These are phyloP conservation scores for Dryas iulia DNA, from an alignment of 1,140 invertebrate species.

Conservation along the genomic window DNA sequence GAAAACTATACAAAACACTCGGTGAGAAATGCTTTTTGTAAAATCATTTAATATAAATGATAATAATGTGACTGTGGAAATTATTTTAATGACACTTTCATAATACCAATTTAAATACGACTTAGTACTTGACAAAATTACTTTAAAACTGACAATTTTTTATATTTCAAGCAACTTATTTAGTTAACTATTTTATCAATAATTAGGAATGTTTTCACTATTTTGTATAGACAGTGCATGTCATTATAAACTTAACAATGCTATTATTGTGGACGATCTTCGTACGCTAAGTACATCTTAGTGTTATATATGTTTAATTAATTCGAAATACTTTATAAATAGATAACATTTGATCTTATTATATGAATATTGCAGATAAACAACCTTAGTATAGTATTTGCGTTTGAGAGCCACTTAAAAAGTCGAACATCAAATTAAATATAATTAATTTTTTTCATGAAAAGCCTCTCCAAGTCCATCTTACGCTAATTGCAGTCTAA, in stretches of 20 bases:
- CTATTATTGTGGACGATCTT: slow-evolving; percentile 14
- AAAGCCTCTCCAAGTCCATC: background rate
- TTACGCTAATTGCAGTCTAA: slow-evolving; percentile 8
- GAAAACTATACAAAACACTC: slow-evolving; percentile 61
- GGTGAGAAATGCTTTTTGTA: slow-evolving; percentile 43
- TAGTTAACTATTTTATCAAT: slow-evolving; percentile 1
- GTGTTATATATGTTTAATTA: background rate
- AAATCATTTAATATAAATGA: slow-evolving; percentile 58
- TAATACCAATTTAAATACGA: slow-evolving; percentile 13
- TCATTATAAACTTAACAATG: slow-evolving; percentile 8
- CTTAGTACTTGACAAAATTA: slow-evolving; percentile 18
- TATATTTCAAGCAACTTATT: background rate
- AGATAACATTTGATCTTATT: slow-evolving; percentile 22
- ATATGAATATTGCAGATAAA: slow-evolving; percentile 13
- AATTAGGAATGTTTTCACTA: background rate
- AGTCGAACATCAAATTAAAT: background rate
- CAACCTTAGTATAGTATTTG: slow-evolving; percentile 10
- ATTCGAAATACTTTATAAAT: slow-evolving; percentile 16
- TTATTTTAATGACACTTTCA: slow-evolving; percentile 33
- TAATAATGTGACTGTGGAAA: slow-evolving; percentile 30
- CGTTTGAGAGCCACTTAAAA: background rate
- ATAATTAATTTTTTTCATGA: background rate
- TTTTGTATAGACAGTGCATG: slow-evolving; percentile 2
- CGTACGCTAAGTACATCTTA: background rate
- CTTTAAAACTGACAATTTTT: slow-evolving; percentile 20